Evolutionary conservation across 2,797 vertebrate species (phyloP).

Genomic region (Schizopygopsis malacanthus): DNA sequence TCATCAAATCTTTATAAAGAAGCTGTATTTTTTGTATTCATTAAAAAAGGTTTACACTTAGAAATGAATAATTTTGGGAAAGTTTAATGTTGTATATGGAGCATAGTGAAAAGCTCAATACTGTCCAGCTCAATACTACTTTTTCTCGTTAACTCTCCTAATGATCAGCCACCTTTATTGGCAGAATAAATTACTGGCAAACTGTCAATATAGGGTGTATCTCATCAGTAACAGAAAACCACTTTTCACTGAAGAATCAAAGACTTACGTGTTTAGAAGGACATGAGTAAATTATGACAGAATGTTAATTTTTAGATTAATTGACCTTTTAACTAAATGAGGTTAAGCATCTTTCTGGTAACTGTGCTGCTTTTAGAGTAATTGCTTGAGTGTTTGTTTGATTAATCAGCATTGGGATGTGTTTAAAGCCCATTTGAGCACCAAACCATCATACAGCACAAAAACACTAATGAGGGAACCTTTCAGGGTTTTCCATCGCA

Average conservation of each 20-base stretch:
- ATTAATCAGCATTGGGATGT: background rate
- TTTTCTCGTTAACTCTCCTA: background rate
- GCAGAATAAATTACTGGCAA: background rate
- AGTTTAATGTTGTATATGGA: background rate
- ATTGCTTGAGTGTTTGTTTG: conserved; percentile 1
- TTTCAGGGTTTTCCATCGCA: background rate
- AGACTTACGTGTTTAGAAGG: background rate
- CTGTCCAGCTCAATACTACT: background rate
- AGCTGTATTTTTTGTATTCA: background rate
- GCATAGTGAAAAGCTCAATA: background rate
- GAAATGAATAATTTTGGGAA: background rate
- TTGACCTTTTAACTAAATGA: conserved; percentile 9
- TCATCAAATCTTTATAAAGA: background rate
- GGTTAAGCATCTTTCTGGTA: background rate
- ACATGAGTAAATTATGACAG: background rate
- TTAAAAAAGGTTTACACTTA: background rate
- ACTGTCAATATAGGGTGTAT: background rate
- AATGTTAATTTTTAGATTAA: background rate
- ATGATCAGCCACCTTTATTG: background rate
- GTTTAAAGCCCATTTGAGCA: background rate
- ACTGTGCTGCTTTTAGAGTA: background rate
- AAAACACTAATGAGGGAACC: background rate
- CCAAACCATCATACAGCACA: background rate
- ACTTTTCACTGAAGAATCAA: background rate
- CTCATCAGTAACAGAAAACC: background rate